Base-by-base conservation (phyloP, 2,113 vertebrate genomes). In the Arizona elegans region DNA sequence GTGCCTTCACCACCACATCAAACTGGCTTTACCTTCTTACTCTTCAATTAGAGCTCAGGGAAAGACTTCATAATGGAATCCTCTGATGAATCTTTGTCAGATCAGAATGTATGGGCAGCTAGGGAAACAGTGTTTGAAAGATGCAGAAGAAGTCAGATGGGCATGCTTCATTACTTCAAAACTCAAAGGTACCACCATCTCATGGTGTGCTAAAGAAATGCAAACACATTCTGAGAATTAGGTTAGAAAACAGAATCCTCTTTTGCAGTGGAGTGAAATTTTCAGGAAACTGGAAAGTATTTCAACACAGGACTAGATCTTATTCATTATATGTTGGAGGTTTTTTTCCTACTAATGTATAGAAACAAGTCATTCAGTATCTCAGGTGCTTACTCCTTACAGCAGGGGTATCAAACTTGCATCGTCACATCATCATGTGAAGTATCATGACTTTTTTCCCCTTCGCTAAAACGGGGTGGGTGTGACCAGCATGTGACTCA, bases 371-470 rank as follows among this genome's bases (percentile, higher is more conserved):
- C 6, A 52, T n/a, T 12, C 6, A 21, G n/a, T 62, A 26, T 62
- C 38, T n/a, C 2, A 55, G 9, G 52, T 81, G 17, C 33, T 21
- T 81, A 19, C 70, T 19, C 15, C 70, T 38, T 81, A 59, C 23
- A 59, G 23, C 58, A 59, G 58, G 8, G 58, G 23, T 59, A 8
- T 59, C 58, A 24, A 59, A 59, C 56, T 8, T 3, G 0, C 56
- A 8, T 23, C 2, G 7, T 58, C 56, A 58, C 1, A 8, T 59
- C 8, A 0, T 24, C 21, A 59, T 24, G 23, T 59, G 23, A 24
- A 2, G 23, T 59, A 24, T 59, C 8, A 1, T 1, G 7, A 8
- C 7, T 58, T 56, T 3, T 8, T 2, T 0, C 23, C 58, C 23
- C 58, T 59, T 59, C 2, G 21, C 7, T 59, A 59, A 59, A 59